These are phyloP conservation scores for Tylochromis polylepis DNA, from an alignment of 2,113 vertebrate species.

Conservation along the genomic window DNA sequence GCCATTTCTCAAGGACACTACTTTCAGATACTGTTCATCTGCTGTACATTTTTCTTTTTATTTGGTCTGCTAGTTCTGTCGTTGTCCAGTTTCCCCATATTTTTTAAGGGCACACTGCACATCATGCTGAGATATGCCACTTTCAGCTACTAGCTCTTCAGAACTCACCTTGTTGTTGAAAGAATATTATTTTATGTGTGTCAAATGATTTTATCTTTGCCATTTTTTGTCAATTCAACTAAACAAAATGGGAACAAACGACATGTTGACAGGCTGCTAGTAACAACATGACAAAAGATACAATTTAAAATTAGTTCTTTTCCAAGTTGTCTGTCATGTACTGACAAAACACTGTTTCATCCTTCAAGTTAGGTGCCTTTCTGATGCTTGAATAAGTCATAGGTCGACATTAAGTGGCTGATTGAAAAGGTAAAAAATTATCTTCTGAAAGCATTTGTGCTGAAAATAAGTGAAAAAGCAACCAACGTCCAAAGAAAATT, in stretches of 20 bases:
- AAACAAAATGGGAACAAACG: background rate
- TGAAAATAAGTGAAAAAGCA: background rate
- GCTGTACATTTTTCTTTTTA: accelerated
- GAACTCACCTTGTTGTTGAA: background rate
- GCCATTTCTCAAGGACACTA: background rate
- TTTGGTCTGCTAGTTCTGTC: background rate
- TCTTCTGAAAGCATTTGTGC: background rate
- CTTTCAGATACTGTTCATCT: background rate
- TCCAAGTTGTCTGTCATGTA: background rate
- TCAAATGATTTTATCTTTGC: background rate
- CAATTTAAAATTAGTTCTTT: background rate
- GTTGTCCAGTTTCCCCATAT: background rate
- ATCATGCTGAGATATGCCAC: background rate
- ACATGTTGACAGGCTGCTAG: background rate
- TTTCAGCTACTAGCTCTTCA: background rate
- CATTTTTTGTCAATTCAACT: background rate
- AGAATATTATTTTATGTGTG: background rate
- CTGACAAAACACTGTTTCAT: background rate
- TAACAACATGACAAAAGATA: background rate
- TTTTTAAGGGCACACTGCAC: background rate
- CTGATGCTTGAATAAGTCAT: background rate
- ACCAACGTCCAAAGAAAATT: background rate
- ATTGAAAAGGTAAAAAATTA: background rate
- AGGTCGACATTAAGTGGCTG: background rate
- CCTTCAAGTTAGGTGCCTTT: background rate